phyloP scores from a whole-genome alignment of 2,797 vertebrate genomes.

The Myotis findleyi region DNA sequence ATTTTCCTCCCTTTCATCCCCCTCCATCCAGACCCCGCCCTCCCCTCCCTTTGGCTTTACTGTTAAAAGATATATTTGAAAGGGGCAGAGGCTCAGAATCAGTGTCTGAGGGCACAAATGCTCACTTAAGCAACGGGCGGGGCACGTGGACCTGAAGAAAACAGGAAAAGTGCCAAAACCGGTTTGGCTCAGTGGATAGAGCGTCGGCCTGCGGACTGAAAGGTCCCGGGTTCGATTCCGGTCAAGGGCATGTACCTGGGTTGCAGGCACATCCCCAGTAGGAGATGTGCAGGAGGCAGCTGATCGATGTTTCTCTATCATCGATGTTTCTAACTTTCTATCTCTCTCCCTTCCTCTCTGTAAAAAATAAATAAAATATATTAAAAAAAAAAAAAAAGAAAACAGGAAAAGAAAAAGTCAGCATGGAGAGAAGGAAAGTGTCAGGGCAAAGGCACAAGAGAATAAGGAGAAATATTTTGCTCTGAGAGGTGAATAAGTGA shows the following conservation, averaged over 20 bases:
- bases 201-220: too few relatives aligned
- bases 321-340: too few relatives aligned
- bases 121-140: background rate
- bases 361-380: too few relatives aligned
- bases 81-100: slow-evolving; percentile 45
- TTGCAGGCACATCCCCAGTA: too few relatives aligned
- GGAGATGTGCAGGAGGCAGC: too few relatives aligned
- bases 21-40: background rate
- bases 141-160: background rate
- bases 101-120: slow-evolving; percentile 36
- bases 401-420: background rate
- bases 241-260: too few relatives aligned
- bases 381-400: too few relatives aligned
- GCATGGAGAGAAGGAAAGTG: background rate
- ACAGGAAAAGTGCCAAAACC: fast-evolving
- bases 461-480: background rate
- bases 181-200: too few relatives aligned
- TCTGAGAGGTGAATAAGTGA: slow-evolving; percentile 38
- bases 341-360: too few relatives aligned
- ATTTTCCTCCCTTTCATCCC: background rate
- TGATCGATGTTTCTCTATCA: too few relatives aligned
- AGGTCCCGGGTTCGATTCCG: too few relatives aligned
- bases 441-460: slow-evolving; percentile 20
- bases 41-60: background rate
- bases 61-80: background rate